A percentile compares a stretch with the other conserved stretches of the same genome.
These are phyloP conservation scores for Steinernema hermaphroditum DNA, from an alignment of 2,888 invertebrate genomes.

Conservation along the genomic window DNA sequence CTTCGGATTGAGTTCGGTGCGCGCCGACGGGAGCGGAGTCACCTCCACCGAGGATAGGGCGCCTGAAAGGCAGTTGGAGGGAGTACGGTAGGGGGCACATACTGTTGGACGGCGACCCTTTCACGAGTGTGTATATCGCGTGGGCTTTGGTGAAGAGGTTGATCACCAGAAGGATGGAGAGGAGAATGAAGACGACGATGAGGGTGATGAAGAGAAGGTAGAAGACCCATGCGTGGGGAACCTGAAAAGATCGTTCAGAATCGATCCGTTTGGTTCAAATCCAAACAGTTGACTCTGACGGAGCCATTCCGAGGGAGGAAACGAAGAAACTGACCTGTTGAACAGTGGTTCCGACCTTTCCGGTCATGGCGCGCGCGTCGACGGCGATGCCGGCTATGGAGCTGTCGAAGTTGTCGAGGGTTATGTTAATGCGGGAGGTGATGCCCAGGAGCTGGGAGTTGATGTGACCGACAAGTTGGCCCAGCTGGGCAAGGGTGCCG, in stretches of 20 bases:
- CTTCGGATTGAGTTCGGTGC: not conserved
- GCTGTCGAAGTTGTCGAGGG: conserved; percentile 63
- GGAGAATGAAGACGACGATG: conserved; percentile 60
- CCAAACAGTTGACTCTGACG: conserved; percentile 32
- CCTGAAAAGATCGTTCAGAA: conserved; percentile 43
- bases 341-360: conserved; percentile 62
- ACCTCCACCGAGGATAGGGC: not conserved
- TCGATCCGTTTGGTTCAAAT: not conserved
- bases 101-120: not conserved
- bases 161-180: conserved; percentile 59
- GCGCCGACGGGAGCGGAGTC: conserved; percentile 12
- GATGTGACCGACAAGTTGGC: conserved; percentile 62
- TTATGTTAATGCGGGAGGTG: conserved; percentile 59
- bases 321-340: conserved; percentile 47
- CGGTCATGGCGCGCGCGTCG: conserved; percentile 61
- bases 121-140: conserved; percentile 23
- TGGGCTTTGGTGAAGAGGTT: conserved; percentile 59
- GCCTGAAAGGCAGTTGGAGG: not conserved
- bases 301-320: no score
- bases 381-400: conserved; percentile 61
- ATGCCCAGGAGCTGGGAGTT: conserved; percentile 63
- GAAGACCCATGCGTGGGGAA: conserved; percentile 65
- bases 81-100: not conserved
- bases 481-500: conserved; percentile 60
- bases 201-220: conserved; percentile 63